These are phyloP conservation scores for Strongylocentrotus purpuratus DNA, from an alignment of 35 echinoderm and acorn worm species.

Conservation along the genomic window DNA sequence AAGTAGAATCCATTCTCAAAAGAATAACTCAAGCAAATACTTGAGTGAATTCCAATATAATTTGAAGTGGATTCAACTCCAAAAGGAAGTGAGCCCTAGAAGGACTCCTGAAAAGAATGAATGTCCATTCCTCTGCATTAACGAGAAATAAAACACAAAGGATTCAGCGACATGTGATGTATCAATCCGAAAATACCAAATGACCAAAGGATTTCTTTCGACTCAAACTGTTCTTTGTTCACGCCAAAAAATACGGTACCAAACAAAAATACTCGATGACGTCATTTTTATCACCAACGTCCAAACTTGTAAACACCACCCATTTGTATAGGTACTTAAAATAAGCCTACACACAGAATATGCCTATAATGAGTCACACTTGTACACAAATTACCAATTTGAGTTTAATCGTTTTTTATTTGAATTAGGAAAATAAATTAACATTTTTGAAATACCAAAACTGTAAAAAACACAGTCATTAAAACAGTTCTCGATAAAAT, in stretches of 20 bases:
- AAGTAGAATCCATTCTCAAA: too few species aligned
- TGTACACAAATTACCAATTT: neutral
- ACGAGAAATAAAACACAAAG: too few species aligned
- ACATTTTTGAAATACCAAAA: neutral
- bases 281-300: neutral
- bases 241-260: neutral
- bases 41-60: too few species aligned
- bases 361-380: neutral
- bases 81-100: too few species aligned
- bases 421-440: neutral
- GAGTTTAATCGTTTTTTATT: neutral
- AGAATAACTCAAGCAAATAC: too few species aligned
- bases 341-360: neutral
- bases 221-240: neutral
- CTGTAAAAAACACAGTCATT: neutral
- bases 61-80: too few species aligned
- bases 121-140: too few species aligned
- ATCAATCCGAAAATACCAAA: too few species aligned
- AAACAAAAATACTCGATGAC: neutral
- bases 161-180: too few species aligned
- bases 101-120: too few species aligned
- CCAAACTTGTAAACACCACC: neutral
- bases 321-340: neutral
- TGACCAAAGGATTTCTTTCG: neutral
- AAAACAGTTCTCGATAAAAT: constrained; percentile 9